phyloP scores from a whole-genome alignment of 2,888 invertebrate species.

The Sipunculus nudus region DNA sequence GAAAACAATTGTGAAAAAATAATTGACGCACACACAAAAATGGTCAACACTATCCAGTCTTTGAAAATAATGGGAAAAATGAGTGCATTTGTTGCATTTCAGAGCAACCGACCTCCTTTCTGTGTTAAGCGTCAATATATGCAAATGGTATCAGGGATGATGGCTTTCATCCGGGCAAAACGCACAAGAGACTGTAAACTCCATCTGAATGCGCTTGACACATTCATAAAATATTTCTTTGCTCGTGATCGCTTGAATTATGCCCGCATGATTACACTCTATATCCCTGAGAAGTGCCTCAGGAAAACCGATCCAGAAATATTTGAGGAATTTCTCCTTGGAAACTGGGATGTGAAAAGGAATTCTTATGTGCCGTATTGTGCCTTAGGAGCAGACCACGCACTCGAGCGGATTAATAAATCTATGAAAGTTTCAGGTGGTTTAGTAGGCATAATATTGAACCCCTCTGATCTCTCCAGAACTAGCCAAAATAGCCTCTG shows the following conservation, averaged over 20 bases:
- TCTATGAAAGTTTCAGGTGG: no score
- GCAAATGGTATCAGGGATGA: background rate
- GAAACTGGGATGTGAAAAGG: no score
- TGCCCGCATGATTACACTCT: background rate
- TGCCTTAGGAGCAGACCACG: no score
- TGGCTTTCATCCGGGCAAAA: background rate
- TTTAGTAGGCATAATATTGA: no score
- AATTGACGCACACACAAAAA: background rate
- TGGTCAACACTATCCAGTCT: background rate
- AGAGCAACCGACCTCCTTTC: background rate
- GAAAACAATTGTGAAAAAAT: background rate
- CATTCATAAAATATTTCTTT: background rate
- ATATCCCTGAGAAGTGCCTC: background rate
- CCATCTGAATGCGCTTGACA: background rate
- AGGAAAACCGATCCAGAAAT: no score
- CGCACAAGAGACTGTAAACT: background rate
- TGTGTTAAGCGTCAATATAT: background rate
- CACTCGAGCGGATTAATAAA: no score
- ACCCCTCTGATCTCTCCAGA: no score
- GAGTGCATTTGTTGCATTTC: background rate
- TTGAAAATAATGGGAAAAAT: background rate
- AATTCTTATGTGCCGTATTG: no score
- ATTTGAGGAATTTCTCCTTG: no score
- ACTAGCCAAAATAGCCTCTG: no score
- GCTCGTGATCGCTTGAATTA: background rate